Base-by-base conservation (phyloP, 1,140 invertebrate species). In the Acromyrmex echinatior region DNA sequence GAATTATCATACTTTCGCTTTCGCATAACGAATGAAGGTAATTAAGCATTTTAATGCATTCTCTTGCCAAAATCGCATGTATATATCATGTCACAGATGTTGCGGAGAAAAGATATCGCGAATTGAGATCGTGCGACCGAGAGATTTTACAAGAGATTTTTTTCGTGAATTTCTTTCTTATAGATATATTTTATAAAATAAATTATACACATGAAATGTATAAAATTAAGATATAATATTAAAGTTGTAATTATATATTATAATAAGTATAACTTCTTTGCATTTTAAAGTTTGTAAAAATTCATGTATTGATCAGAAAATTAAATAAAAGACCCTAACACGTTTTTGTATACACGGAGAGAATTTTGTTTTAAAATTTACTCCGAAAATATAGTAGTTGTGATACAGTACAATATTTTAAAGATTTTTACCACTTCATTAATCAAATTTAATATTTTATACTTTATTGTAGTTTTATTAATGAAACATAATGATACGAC, bases 1-100 rank as follows among this genome's bases (percentile, higher is more conserved):
- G 25, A 82, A 82, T 82, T 82, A 82, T 31, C 80, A 82, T 82
- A 74, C 16, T 53, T 53, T n/a, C 56, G 49, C 63, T 71, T 73
- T 82, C 25, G 39, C 35, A 68, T 82, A 82, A 74, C 80, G 51
- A 74, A 82, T 74, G 53, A 7, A 60, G 18, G 6, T 82, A 82
- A 74, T 82, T 74, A 82, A 71, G 39, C 25, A 25, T 31, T 58
- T 73, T 73, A 58, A 14, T 18, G 39, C 14, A 14, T 21, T 28
- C 25, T 49, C 49, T 49, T 18, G 16, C 39, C 66, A 70, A 58
- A 6, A 7, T 80, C 28, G 63, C 76, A 14, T 12, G 28, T 66
- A 66, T 7, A 16, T 66, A 66, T 9, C 25, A 31, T 2, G 16
- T 18, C 18, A 14, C 51, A 60, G 21, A 58, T 71, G 66, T n/a